These are phyloP conservation scores for Pollicipes pollicipes DNA, from an alignment of 1,140 invertebrate genomes.

Conservation along the genomic window DNA sequence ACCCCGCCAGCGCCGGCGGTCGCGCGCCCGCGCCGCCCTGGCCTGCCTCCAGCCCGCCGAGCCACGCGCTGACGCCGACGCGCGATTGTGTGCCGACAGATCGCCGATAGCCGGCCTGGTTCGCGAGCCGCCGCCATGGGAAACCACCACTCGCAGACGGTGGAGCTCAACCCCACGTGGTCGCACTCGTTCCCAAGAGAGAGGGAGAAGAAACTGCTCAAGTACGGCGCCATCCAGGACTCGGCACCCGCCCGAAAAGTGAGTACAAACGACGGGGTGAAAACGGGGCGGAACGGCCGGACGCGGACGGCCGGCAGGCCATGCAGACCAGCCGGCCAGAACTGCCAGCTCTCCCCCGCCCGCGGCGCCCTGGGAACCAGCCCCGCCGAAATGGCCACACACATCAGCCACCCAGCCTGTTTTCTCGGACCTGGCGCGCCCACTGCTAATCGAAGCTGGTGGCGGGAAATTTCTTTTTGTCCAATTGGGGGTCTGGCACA, in stretches of 20 bases:
- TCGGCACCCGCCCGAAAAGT: neutral
- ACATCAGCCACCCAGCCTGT: neutral
- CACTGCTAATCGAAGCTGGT: neutral
- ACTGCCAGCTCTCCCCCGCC: neutral
- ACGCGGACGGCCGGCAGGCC: too few relatives aligned
- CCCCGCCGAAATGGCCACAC: neutral
- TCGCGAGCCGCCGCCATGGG: neutral
- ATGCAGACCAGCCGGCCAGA: neutral
- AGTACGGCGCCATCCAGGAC: neutral
- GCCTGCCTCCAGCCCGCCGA: too few relatives aligned
- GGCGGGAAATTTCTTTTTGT: neutral
- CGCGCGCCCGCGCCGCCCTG: too few relatives aligned
- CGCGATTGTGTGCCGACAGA: too few relatives aligned
- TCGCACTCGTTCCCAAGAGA: neutral
- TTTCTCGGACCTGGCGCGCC: neutral
- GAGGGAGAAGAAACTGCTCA: neutral
- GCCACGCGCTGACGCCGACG: too few relatives aligned
- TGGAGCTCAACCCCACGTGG: slow-evolving; percentile 1
- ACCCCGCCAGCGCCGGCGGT: too few relatives aligned
- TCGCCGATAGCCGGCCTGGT: too few relatives aligned
- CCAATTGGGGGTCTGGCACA: neutral
- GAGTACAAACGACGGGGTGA: neutral
- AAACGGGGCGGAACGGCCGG: too few relatives aligned
- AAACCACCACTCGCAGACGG: slow-evolving; percentile 3
- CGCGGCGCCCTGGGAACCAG: neutral